Base-by-base conservation (phyloP, 2,888 invertebrate genomes). In the Drosophila lutescens region DNA sequence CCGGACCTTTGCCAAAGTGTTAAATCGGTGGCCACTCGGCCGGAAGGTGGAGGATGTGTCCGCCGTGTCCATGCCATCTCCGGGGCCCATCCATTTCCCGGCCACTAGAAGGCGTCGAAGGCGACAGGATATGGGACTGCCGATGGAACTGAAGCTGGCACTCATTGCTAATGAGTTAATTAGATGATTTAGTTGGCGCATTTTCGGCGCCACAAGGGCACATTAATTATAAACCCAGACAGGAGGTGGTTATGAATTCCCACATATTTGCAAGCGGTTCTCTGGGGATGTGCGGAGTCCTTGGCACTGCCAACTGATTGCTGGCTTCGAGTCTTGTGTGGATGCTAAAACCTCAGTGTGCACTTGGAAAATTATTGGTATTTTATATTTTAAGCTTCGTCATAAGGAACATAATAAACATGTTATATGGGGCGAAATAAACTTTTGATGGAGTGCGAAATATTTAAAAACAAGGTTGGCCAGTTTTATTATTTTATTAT, bases 91-190 rank as follows among this genome's bases (percentile, higher is more conserved):
- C 56, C 57, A 51, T 55, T 46, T 66, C 34, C 12, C 46, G 54
- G 38, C 30, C 46, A 32, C 17, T 60, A 55, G 26, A 15, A 8
- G 12, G 63, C 47, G 43, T 20, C 36, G 43, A 20, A 20, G 40
- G 13, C 30, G 23, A 3, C 20, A 34, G 65, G n/a, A 51, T 38
- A 40, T 30, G n/a, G 46, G 51, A 23, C 30, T 30, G 44, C 30
- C 34, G 44, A 32, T 47, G 41, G 40, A 71, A 41, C 20, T 26
- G 70, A 12, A 50, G 46, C 40, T 32, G 46, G 49, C 50, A 78
- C 70, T 82, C 54, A 57, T 44, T 67, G 68, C 58, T 77, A 77
- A 83, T 80, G 78, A 83, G 86, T 79, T 88, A 86, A 85, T 85
- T 88, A 85, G 79, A 72, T 76, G 80, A 88, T 86, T 88, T 77